Evolutionary conservation across 2,113 vertebrate species (phyloP), one percentile per base, ranked within the genome.

Genomic region (Amazona vittata): DNA sequence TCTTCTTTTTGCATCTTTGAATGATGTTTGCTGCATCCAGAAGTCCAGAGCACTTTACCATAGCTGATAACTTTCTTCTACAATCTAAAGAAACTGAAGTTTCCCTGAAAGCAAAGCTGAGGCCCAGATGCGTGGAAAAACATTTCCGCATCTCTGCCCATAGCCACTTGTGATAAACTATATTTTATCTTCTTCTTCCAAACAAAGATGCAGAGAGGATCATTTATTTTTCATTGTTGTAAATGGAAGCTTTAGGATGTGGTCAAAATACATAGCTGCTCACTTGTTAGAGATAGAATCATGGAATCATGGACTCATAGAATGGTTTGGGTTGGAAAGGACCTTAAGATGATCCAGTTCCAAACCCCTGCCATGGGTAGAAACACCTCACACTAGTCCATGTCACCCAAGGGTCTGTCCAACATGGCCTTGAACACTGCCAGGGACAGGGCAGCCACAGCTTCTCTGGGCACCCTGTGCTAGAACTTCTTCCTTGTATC

Each of bases 141-240:
- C 2, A 12, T 19, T 59, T 33, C 41, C n/a, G 43, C 29, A 22
- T 33, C 9, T 52, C 15, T 46, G 20, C 24, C 39, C 12, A 2
- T 10, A 50, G 16, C 4, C 24, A 22, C 11, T 33, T 71, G 50
- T 28, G 77, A 43, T 19, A 49, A 67, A 37, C 18, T 6, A 4
- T 35, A 11, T 44, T 64, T 70, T 35, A 59, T 16, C 4, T 55
- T 73, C 50, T 39, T 33, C 49, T 62, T 57, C 41, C 31, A 69
- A 63, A 47, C 4, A 67, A 74, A 75, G 6, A 6, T 1, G 0
- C 74, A 43, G 24, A 33, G 3, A 68, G 0, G 1, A 13, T 10
- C 5, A 11, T 75, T 50, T 63, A n/a, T 57, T 80, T 69, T n/a
- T 4, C 14, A 16, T 28, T 31, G 2, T 22, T 55, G 7, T 37